Percentiles rank a stretch among this genome's conserved stretches.
phyloP scores from a whole-genome alignment of 2,113 vertebrate genomes.

The Otolemur garnettii region DNA sequence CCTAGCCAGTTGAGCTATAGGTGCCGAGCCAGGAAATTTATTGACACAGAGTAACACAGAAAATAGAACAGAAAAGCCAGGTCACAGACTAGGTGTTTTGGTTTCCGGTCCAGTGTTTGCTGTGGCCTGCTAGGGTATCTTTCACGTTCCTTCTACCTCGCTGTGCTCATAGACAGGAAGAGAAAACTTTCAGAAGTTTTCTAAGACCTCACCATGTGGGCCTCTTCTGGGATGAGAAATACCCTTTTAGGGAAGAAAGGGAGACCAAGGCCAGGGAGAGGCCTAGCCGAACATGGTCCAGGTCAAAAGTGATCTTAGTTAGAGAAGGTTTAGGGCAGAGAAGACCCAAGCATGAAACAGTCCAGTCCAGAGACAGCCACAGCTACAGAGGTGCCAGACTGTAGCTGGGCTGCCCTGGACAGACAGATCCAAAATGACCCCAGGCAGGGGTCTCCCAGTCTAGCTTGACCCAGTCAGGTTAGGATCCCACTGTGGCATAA shows the following conservation, averaged over 20 bases:
- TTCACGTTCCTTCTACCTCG: background rate
- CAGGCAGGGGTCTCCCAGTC: background rate
- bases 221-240: background rate
- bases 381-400: background rate
- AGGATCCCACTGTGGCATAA: slow-evolving; percentile 74
- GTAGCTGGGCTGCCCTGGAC: background rate
- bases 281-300: background rate
- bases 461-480: background rate
- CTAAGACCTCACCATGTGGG: background rate
- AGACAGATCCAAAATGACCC: background rate
- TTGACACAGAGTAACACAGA: background rate
- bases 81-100: background rate
- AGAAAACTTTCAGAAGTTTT: background rate
- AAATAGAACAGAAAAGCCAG: background rate
- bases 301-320: background rate
- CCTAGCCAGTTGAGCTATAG: too few relatives aligned
- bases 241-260: background rate
- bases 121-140: background rate
- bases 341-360: background rate
- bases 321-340: background rate
- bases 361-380: background rate
- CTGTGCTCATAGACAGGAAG: background rate
- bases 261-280: too few relatives aligned
- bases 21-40: too few relatives aligned
- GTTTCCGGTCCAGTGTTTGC: background rate